Evolutionary conservation across 1,140 invertebrate species (phyloP), one percentile per base, ranked within the genome.

Genomic region (Rhynchophorus ferrugineus): DNA sequence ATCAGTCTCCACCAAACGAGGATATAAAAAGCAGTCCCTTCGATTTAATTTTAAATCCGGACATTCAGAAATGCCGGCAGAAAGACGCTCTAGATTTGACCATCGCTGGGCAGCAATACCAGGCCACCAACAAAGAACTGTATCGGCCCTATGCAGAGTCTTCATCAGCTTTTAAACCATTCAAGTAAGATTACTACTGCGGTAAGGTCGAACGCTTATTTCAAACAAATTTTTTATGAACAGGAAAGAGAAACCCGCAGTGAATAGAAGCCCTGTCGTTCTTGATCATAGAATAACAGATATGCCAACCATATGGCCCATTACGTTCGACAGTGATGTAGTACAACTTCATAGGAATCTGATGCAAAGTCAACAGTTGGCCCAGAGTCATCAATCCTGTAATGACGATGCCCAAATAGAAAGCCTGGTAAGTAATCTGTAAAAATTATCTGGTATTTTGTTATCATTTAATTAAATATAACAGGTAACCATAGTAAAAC

Each of bases 391-490:
- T 18, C 44, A 24, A 9, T 35, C 42, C 19, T 59, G 50, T 29
- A 55, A 58, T 16, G 63, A 78, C 11, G 78, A 80, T 0, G 81
- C 83, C 0, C 77, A 85, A 44, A 78, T 88, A 44, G 85, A 88
- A 64, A 82, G 82, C 0, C 74, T 89, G 8, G 83, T 87, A n/a
- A 54, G 44, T 9, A 29, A n/a, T n/a, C n/a, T n/a, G n/a, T n/a
- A n/a, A n/a, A n/a, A n/a, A n/a, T n/a, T n/a, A n/a, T n/a, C n/a
- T n/a, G n/a, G n/a, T n/a, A n/a, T n/a, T n/a, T n/a, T n/a, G n/a
- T n/a, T n/a, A n/a, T n/a, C n/a, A n/a, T n/a, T 37, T 37, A 7
- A n/a, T n/a, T n/a, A n/a, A n/a, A n/a, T n/a, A n/a, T n/a, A n/a
- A 33, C 24, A 33, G 24, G 5, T 6, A 6, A 33, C 24, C 11